These are phyloP conservation scores for Periphyllus acericola DNA, from an alignment of 2,888 invertebrate genomes.

Conservation along the genomic window DNA sequence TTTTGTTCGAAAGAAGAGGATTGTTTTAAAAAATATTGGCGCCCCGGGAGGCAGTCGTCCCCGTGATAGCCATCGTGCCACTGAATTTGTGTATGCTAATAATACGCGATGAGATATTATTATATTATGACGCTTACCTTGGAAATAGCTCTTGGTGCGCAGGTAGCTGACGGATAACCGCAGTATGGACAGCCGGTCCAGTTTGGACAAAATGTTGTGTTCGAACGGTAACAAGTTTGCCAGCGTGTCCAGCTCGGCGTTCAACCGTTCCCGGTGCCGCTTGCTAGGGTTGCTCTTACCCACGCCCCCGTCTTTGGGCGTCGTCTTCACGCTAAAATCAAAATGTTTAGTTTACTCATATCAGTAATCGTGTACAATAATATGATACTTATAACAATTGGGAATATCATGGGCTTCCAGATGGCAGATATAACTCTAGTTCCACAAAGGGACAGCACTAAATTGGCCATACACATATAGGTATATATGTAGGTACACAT, in stretches of 20 bases:
- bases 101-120: neutral
- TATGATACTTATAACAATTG: neutral
- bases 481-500: no score
- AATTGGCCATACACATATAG: no score
- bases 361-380: neutral
- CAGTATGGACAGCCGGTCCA: constrained; percentile 97
- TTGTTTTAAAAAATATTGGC: no score
- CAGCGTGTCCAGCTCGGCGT: constrained; percentile 96
- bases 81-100: neutral
- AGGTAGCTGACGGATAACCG: constrained; percentile 98
- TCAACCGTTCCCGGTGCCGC: constrained; percentile 95
- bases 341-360: constrained; percentile 32
- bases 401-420: neutral
- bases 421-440: no score
- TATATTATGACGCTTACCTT: constrained; percentile 78
- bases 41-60: no score
- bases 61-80: neutral
- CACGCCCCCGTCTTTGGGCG: constrained; percentile 91
- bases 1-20: no score
- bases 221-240: constrained; percentile 95
- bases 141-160: constrained; percentile 99
- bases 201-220: constrained; percentile 96
- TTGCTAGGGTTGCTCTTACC: constrained; percentile 99
- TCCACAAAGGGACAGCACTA: no score
- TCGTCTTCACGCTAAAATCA: constrained; percentile 82